Percentiles rank a stretch among this genome's conserved stretches.
Conservation (phyloP, 1,140 invertebrate genomes). For the Epicauta chinensis region DNA sequence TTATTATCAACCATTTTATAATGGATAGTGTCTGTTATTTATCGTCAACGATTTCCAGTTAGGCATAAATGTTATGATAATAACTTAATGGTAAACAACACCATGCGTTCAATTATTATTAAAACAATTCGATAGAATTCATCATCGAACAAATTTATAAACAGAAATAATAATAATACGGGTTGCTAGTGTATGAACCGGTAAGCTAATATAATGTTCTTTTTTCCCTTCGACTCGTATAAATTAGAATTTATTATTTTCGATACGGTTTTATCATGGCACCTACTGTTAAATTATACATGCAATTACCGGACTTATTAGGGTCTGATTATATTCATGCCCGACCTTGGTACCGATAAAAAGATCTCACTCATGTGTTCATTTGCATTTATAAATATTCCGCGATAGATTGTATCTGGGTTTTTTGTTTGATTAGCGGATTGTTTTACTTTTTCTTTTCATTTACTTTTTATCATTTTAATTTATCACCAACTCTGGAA, state of each 20-base stretch:
- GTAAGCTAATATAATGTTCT: no score
- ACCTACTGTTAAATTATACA: conserved; percentile 34
- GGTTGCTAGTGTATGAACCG: no score
- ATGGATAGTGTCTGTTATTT: no score
- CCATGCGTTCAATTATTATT: no score
- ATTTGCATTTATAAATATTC: conserved; percentile 35
- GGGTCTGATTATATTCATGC: conserved; percentile 34
- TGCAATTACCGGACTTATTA: conserved; percentile 35
- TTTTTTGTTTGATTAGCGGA: conserved; percentile 34
- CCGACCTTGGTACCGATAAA: conserved; percentile 32
- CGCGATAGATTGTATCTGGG: conserved; percentile 30
- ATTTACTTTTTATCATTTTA: conserved; percentile 23
- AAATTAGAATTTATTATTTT: conserved; percentile 36
- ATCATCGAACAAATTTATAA: no score
- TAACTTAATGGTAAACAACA: no score
- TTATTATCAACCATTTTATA: no score
- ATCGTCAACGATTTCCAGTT: no score
- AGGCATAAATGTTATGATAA: no score
- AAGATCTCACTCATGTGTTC: conserved; percentile 25
- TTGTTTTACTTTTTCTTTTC: conserved; percentile 28
- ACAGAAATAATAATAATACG: no score
- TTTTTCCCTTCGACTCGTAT: conserved; percentile 17
- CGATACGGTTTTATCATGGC: conserved; percentile 33
- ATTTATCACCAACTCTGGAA: conserved; percentile 13
- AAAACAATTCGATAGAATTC: no score